Base-by-base conservation (phyloP, 2,888 invertebrate species). In the Nephrotoma appendiculata region DNA sequence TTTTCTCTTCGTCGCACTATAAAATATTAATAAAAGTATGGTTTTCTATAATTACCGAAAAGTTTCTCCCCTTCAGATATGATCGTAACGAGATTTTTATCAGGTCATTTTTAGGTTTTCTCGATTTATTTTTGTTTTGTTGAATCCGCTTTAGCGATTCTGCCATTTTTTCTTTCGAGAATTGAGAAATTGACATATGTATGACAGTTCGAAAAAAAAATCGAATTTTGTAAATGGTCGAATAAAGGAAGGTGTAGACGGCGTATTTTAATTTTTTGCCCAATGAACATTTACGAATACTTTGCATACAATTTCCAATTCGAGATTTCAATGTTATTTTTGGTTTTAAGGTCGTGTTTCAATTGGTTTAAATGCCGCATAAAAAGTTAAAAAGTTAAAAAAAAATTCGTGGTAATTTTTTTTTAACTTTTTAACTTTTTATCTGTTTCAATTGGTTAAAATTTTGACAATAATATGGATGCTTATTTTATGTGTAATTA, bases 31-130 rank as follows among this genome's bases (percentile, higher is more conserved):
- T 71, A 15, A 52, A 52, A 15, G 19, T 15, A 5, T 48, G 0
- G 15, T n/a, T 71, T 9, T 45, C 43, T 7, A 43, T 52, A 89
- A 89, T 89, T 89, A 90, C 91, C 89, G 90, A 89, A 90, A 90
- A 90, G 87, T 90, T 91, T 88, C 90, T 90, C 87, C 91, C 90
- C 88, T 91, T 91, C 2, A 91, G 88, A 88, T 90, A 89, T 86
- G 89, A 87, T 57, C 91, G 91, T n/a, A 91, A 89, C 9, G 90
- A 89, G 15, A 90, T 88, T 85, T 91, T 89, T 87, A 91, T 88
- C 86, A 90, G 88, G 88, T 91, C 91, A 88, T 88, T 90, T 89
- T 90, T 90, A 1, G 91, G 90, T 87, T 90, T 90, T 87, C 89
- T 89, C 6, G 88, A 87, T 88, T 89, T 89, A 87, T 88, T 89